A percentile compares a stretch with the other conserved stretches of the same genome.
phyloP scores from a whole-genome alignment of 2,888 invertebrate genomes.

The Panzeria rudis region DNA sequence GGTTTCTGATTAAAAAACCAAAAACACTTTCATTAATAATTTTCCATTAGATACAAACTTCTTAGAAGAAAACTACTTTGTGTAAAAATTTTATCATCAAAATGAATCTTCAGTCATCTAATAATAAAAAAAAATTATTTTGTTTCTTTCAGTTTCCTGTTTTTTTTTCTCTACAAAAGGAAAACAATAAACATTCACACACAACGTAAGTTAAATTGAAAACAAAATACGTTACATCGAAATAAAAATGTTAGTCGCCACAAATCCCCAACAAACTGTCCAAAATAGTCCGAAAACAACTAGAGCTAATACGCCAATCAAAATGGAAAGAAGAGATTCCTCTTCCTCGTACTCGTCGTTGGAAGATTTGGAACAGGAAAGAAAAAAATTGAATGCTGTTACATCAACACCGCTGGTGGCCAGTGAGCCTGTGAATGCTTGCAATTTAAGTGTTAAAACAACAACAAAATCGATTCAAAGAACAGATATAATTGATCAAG shows the following conservation, averaged over 20 bases:
- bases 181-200: conserved; percentile 5
- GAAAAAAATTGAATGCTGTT: conserved; percentile 79
- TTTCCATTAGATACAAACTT: conserved; percentile 6
- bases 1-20: background rate
- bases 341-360: conserved; percentile 83
- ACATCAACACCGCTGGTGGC: conserved; percentile 79
- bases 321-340: conserved; percentile 82
- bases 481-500: background rate
- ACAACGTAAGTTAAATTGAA: background rate
- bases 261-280: conserved; percentile 57
- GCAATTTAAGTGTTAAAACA: conserved; percentile 39
- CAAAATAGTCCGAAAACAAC: conserved; percentile 58
- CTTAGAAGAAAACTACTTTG: conserved; percentile 53
- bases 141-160: conserved; percentile 38
- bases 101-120: conserved; percentile 53
- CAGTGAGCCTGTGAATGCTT: conserved; percentile 38
- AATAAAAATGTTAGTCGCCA: conserved; percentile 70
- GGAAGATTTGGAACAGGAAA: conserved; percentile 82
- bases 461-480: conserved; percentile 7
- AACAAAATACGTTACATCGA: conserved; percentile 27
- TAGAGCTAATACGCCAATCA: conserved; percentile 68
- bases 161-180: conserved; percentile 10
- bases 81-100: conserved; percentile 34
- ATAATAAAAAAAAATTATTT: conserved; percentile 40
- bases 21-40: background rate